A percentile compares a stretch with the other conserved stretches of the same genome.
Conservation (phyloP, 2,888 invertebrate species). For the Leptopilina drosophilae region DNA sequence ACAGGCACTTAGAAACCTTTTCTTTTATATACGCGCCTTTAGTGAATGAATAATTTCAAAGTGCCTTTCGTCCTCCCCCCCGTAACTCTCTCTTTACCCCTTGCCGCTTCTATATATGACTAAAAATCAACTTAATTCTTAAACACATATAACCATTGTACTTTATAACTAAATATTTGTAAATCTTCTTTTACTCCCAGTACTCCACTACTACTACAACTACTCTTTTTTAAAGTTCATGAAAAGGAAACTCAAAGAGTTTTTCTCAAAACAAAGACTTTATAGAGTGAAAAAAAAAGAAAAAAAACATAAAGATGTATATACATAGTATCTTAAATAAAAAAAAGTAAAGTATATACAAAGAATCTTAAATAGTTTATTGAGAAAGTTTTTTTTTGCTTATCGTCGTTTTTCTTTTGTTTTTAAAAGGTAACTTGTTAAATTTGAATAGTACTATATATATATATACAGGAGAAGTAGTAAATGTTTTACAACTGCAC, state of each 20-base stretch:
- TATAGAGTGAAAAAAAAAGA: not conserved
- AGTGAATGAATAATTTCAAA: slow-evolving; percentile 29
- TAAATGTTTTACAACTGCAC: slow-evolving; percentile 20
- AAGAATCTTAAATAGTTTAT: slow-evolving; percentile 8
- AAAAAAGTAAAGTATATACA: not conserved
- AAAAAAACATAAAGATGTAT: too few species aligned
- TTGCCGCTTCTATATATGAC: too few species aligned
- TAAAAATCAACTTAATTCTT: slow-evolving; percentile 2
- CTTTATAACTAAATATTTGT: slow-evolving; percentile 20
- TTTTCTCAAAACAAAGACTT: slow-evolving; percentile 6
- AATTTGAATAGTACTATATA: not conserved
- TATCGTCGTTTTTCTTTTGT: too few species aligned
- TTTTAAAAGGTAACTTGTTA: not conserved
- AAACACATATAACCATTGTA: not conserved
- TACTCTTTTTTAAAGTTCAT: not conserved
- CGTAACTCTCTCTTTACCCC: too few species aligned
- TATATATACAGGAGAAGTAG: not conserved
- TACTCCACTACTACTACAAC: too few species aligned
- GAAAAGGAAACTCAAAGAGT: not conserved
- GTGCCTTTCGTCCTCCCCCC: not conserved
- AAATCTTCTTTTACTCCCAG: not conserved
- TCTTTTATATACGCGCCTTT: not conserved
- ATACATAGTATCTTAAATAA: not conserved
- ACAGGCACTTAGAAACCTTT: slow-evolving; percentile 1
- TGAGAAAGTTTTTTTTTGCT: too few species aligned